Base-by-base conservation (phyloP, 1,140 invertebrate species). In the Sarcophaga peregrina region DNA sequence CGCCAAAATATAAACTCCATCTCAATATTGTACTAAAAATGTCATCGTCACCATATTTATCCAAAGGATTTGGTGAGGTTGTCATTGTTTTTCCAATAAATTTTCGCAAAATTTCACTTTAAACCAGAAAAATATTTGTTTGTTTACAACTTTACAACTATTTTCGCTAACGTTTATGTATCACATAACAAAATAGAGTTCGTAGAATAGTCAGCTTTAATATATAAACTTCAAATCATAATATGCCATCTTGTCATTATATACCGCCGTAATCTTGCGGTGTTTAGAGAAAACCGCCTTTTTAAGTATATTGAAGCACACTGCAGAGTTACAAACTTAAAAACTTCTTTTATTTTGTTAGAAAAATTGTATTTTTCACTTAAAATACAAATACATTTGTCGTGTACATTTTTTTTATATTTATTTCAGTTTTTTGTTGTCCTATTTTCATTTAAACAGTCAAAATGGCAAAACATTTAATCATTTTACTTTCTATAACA, bases 1-100 rank as follows among this genome's bases (percentile, higher is more conserved):
- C 88, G 9, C 88, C 88, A n/a, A 88, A 54, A 75, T 87, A 88
- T 8, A 89, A 84, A 3, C 88, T 88, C 82, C 87, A 89, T 1
- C 88, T 87, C 25, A 89, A 85, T 3, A 89, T 45, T 8, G 86
- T 72, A 9, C 85, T 87, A 15, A 89, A 85, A 3, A 89, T 50
- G 75, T 89, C 88, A 52, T 89, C 88, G 1, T 89, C 87, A 5
- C 84, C 88, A 73, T 87, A 87, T 83, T 87, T 89, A 74, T 89
- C 88, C 50, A 83, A 75, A 68, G 62, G 62, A 68, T 68, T 68
- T 68, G 62, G 62, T 20, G 62, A 20, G 4, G 7, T 68, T 9
- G 62, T 8, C 62, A 68, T 68, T 68, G 7, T 68, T 68, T 68
- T n/a, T 37, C 1, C 25, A 37, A 68, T 20, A 20, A n/a, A 58